Conservation (phyloP, 1,140 invertebrate species). For the Cydia pomonella region DNA sequence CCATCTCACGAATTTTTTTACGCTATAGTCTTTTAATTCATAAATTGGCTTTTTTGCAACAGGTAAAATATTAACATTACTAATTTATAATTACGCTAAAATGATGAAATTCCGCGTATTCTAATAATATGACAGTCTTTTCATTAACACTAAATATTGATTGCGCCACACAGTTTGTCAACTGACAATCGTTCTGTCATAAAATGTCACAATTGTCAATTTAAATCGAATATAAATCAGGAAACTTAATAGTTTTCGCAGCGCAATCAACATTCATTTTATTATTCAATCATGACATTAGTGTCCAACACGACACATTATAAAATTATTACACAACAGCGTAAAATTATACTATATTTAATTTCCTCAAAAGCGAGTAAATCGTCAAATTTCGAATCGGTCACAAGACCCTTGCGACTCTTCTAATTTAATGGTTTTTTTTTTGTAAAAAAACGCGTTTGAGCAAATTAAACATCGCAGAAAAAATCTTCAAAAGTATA, state of each 20-base stretch:
- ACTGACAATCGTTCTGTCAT: background rate
- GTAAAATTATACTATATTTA: too few species aligned
- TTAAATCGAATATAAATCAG: background rate
- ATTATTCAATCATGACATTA: background rate
- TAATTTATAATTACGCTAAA: background rate
- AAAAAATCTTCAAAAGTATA: too few species aligned
- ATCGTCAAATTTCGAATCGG: too few species aligned
- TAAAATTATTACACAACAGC: too few species aligned
- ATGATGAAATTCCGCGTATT: background rate
- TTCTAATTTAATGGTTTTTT: too few species aligned
- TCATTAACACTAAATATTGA: constrained; percentile 3
- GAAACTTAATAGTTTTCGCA: background rate
- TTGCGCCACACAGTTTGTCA: background rate
- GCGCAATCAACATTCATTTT: background rate
- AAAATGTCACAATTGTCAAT: background rate
- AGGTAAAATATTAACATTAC: background rate
- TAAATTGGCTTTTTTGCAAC: background rate
- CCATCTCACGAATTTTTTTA: too few species aligned
- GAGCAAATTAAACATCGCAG: too few species aligned
- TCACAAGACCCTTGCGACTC: too few species aligned
- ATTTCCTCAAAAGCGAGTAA: too few species aligned
- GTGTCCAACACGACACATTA: too few species aligned
- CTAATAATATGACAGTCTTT: constrained; percentile 5
- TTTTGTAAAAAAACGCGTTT: too few species aligned
- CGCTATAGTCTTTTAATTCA: background rate